Evolutionary conservation across 1,140 invertebrate genomes (phyloP).

Genomic region (Drosophila biarmipes): DNA sequence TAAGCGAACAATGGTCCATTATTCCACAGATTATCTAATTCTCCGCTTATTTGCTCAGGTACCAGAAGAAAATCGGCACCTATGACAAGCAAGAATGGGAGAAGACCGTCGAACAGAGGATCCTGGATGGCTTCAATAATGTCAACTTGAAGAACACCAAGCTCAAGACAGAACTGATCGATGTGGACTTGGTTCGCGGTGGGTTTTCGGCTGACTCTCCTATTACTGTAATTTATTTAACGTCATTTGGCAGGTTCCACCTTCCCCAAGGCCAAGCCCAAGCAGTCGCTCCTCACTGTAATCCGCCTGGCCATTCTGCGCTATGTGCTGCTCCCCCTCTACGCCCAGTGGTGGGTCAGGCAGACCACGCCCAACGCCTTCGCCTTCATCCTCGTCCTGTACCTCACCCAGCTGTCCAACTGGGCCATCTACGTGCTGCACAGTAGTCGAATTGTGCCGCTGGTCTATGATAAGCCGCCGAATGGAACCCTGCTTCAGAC

Average conservation of each 20-base stretch:
- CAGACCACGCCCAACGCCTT: constrained; percentile 93
- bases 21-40: constrained; percentile 6
- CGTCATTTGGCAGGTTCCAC: constrained; percentile 89
- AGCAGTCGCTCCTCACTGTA: constrained; percentile 93
- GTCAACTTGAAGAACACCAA: constrained; percentile 94
- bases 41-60: constrained; percentile 86
- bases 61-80: constrained; percentile 97
- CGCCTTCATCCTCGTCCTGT: constrained; percentile 90
- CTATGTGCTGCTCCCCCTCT: constrained; percentile 92
- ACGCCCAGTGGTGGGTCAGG: constrained; percentile 94
- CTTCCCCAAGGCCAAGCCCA: constrained; percentile 96
- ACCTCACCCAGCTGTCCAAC: constrained; percentile 90
- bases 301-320: constrained; percentile 91
- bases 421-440: constrained; percentile 87
- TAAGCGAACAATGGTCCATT: constrained; percentile 37
- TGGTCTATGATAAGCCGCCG: constrained; percentile 34
- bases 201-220: neutral
- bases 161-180: constrained; percentile 96
- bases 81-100: constrained; percentile 99
- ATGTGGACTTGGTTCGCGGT: constrained; percentile 97
- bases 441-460: constrained; percentile 77
- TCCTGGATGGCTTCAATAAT: constrained; percentile 93
- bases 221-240: neutral
- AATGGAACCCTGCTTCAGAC: constrained; percentile 14
- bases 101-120: constrained; percentile 94